These are phyloP conservation scores for Empidonax alnorum DNA, from an alignment of 2,113 vertebrate genomes.

Conservation along the genomic window DNA sequence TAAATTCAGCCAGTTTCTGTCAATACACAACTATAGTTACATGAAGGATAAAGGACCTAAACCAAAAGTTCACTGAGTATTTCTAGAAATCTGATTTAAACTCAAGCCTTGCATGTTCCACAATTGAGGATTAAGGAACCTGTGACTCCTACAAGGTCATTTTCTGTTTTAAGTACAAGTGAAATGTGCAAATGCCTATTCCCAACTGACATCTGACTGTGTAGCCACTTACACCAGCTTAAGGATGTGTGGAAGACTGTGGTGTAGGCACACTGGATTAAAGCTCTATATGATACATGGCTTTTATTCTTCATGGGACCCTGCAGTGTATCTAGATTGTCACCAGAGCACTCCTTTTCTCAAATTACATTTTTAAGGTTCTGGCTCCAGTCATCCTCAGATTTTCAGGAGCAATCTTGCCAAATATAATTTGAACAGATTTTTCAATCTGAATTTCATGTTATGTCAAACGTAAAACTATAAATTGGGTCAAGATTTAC, in stretches of 20 bases:
- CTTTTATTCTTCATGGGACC: not conserved
- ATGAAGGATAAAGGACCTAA: not conserved
- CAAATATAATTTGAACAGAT: constrained; percentile 28
- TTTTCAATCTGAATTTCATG: constrained; percentile 1
- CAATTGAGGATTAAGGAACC: not conserved
- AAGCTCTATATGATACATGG: not conserved
- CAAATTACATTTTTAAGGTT: not conserved
- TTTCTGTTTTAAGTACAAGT: not conserved
- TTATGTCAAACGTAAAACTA: constrained; percentile 19
- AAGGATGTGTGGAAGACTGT: not conserved
- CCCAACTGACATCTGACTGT: not conserved
- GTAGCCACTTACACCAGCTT: not conserved
- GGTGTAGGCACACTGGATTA: not conserved
- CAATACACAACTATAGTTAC: not conserved
- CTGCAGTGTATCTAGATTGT: not conserved
- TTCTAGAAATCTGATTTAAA: not conserved
- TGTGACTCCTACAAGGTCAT: not conserved
- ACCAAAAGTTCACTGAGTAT: not conserved
- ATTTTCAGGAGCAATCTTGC: constrained; percentile 14
- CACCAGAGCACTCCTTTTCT: not conserved
- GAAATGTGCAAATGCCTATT: not conserved
- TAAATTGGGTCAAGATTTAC: constrained; percentile 27
- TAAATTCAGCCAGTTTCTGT: not conserved
- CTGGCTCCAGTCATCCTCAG: not conserved
- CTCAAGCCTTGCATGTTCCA: not conserved